Evolutionary conservation across 2,888 invertebrate genomes (phyloP), one percentile per base, ranked within the genome.

Genomic region (Athetis lepigone): DNA sequence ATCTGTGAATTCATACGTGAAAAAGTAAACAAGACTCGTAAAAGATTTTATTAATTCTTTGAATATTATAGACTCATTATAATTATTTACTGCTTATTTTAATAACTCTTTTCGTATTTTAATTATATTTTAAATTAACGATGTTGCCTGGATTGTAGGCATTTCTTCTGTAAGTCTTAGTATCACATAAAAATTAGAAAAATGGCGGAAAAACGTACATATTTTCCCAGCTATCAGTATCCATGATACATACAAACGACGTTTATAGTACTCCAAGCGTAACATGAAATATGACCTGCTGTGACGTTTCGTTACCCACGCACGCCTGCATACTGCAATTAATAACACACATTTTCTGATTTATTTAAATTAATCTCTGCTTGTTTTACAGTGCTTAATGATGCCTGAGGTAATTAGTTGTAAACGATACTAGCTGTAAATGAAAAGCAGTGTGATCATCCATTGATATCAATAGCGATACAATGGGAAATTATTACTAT

Each of bases 341-440:
- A 55, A 39, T 45, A 68, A 40, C 47, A 60, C 69, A 52, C 39
- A 13, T 56, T 2, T 18, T 56, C 55, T 74, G 52, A 62, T 75
- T 70, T 75, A 75, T 75, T n/a, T 49, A 16, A 6, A 55, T 47
- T 46, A 25, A 56, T 68, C 7, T 61, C 4, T 56, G 36, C 50
- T 37, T 16, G 29, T 50, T 36, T 52, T 36, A 19, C 47, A 45
- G 39, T 42, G 47, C 4, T 36, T 69, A 69, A 68, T 68, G 60
- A 47, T 52, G 36, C 33, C 13, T 49, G 21, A 16, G 7, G 19
- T 16, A 29, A 61, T 70, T 49, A 61, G 21, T 49, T 4, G 37
- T 33, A 59, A 68, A 27, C 16, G 43, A 45, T 64, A 33, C 16
- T 33, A 39, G 8, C 7, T 55, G 13, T 19, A 8, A 19, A 63